Evolutionary conservation across 2,113 vertebrate genomes (phyloP).

Genomic region (Dipodomys stephensi): DNA sequence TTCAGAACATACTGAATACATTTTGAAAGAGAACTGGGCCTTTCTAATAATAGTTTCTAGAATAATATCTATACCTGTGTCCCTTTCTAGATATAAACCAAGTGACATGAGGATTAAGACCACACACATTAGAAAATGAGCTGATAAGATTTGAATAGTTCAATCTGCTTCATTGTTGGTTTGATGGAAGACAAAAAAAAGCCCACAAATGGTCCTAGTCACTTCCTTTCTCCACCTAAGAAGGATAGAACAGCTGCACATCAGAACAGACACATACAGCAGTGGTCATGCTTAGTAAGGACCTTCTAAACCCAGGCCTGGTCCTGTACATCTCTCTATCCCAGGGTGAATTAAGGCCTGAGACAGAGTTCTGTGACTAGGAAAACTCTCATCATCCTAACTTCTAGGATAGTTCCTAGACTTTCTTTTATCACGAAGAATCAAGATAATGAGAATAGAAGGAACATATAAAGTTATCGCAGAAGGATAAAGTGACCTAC

Average conservation of each 20-base stretch:
- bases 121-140: not conserved
- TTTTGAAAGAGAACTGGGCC: not conserved
- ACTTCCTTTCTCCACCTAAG: not conserved
- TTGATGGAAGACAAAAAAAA: not conserved
- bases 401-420: too few relatives aligned
- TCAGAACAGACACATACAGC: not conserved
- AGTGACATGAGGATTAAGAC: not conserved
- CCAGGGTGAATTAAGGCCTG: not conserved
- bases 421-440: too few relatives aligned
- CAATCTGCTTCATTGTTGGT: slow-evolving; percentile 16
- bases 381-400: not conserved
- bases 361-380: not conserved
- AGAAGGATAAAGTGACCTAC: too few relatives aligned
- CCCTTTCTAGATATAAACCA: not conserved
- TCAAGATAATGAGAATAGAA: too few relatives aligned
- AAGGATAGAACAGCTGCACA: not conserved
- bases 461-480: too few relatives aligned
- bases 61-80: slow-evolving; percentile 3
- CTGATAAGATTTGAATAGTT: slow-evolving; percentile 8
- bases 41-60: slow-evolving; percentile 38
- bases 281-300: not conserved
- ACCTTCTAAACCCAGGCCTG: not conserved
- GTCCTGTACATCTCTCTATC: not conserved
- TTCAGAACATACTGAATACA: slow-evolving; percentile 2
- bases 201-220: not conserved